Percentiles rank a stretch among this genome's conserved stretches.
Evolutionary conservation across 2,888 invertebrate genomes (phyloP).

Genomic region (Drosophila koepferae): DNA sequence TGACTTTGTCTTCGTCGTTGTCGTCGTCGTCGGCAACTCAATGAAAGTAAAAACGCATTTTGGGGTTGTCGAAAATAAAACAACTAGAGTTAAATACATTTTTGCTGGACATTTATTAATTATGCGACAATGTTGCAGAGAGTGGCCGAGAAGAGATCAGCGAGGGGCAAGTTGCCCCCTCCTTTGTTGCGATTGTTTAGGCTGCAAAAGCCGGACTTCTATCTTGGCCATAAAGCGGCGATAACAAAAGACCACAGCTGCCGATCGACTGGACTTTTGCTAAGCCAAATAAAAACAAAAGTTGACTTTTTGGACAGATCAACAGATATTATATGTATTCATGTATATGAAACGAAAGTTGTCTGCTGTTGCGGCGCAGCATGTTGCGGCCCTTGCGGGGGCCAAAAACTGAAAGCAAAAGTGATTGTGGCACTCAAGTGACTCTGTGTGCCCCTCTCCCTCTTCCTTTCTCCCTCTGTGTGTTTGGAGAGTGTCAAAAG

Average conservation of each 20-base stretch:
- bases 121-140: conserved; percentile 63
- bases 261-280: conserved; percentile 41
- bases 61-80: conserved; percentile 46
- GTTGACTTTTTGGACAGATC: conserved; percentile 35
- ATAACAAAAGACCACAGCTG: conserved; percentile 53
- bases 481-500: conserved; percentile 48
- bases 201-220: conserved; percentile 53
- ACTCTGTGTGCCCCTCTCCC: background rate
- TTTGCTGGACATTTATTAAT: conserved; percentile 58
- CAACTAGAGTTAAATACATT: conserved; percentile 49
- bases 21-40: conserved; percentile 54
- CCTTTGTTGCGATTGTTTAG: conserved; percentile 55
- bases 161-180: conserved; percentile 29
- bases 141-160: background rate
- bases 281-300: conserved; percentile 46
- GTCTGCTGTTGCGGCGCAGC: conserved; percentile 68
- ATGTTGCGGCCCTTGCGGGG: conserved; percentile 49
- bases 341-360: conserved; percentile 72
- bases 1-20: conserved; percentile 5
- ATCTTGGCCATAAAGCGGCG: conserved; percentile 59
- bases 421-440: conserved; percentile 66
- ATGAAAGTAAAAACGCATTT: conserved; percentile 83
- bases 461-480: background rate
- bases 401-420: conserved; percentile 71
- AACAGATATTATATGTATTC: conserved; percentile 1